Evolutionary conservation across 2,113 vertebrate genomes (phyloP).

Genomic region (Gorsachius goisagi): DNA sequence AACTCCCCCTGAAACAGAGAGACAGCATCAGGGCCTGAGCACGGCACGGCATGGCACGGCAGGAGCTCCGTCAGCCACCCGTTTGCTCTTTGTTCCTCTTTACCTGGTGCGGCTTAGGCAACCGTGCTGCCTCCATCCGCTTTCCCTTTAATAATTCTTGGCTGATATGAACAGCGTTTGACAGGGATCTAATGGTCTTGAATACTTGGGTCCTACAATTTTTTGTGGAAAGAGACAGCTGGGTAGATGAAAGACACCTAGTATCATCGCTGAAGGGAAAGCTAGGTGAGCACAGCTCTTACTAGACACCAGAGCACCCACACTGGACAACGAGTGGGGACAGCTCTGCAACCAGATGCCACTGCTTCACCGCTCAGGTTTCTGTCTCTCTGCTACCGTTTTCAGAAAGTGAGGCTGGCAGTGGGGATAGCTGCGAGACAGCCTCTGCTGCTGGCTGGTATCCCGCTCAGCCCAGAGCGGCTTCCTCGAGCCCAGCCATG

Average conservation of each 20-base stretch:
- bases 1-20: slow-evolving; percentile 88
- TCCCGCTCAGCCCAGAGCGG: not conserved
- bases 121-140: rapidly evolving
- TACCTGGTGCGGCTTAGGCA: not conserved
- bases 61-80: not conserved
- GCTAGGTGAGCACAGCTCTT: not conserved
- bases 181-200: not conserved
- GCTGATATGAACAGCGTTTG: not conserved
- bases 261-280: not conserved
- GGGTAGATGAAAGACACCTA: not conserved
- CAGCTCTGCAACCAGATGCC: not conserved
- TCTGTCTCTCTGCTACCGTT: not conserved
- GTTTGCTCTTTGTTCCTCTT: not conserved
- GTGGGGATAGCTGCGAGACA: not conserved
- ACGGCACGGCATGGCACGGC: not conserved
- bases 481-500: not conserved
- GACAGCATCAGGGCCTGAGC: not conserved
- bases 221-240: not conserved
- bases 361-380: not conserved
- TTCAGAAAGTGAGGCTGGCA: not conserved
- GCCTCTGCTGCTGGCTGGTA: not conserved
- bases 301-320: not conserved
- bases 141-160: not conserved
- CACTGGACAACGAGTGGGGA: not conserved
- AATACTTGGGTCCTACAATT: not conserved